Base-by-base conservation (phyloP, 2,888 invertebrate species). In the Chironomus tentans region DNA sequence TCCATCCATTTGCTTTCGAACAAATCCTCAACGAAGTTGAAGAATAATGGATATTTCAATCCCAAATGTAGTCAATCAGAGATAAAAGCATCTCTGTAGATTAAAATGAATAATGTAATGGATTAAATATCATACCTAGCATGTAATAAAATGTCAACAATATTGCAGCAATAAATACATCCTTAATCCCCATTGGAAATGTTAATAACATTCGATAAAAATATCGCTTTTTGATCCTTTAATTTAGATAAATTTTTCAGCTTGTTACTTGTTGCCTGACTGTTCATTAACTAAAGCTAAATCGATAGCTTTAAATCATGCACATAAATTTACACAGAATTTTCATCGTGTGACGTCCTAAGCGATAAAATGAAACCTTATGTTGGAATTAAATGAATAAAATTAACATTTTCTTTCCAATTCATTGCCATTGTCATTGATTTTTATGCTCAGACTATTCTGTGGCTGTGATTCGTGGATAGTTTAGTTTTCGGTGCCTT, bases 1-100 rank as follows among this genome's bases (percentile, higher is more conserved):
- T 95, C 87, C 87, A 89, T 81, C 95, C 95, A 1, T 95, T 95
- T 87, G 90, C 91, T 80, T 95, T 95, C 85, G 92, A 92, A 81
- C 85, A 86, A n/a, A 89, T 91, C 80, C 85, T 91, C 79, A 89
- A 88, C 78, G 84, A 84, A 73, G 88, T 87, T 69, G 87, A 87
- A 0, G 84, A 83, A 22, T 75, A 75, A 75, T 12, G 12, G 10
- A 28, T n/a, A n/a, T 15, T 68, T 7, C 2, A 65, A 21, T 12
- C 4, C 15, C 56, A 15, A 15, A 15, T 56, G n/a, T 56, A 15
- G 18, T 15, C 18, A 56, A 18, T 56, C 56, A 56, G 56, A 56
- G 56, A 38, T 18, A 56, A 56, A 56, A 56, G n/a, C 56, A 15
- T 56, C 56, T 56, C 18, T 56, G 18, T 56, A n/a, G 56, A 56